Evolutionary conservation across 2,797 vertebrate species (phyloP), one percentile per base, ranked within the genome.

Genomic region (Microchirus variegatus): DNA sequence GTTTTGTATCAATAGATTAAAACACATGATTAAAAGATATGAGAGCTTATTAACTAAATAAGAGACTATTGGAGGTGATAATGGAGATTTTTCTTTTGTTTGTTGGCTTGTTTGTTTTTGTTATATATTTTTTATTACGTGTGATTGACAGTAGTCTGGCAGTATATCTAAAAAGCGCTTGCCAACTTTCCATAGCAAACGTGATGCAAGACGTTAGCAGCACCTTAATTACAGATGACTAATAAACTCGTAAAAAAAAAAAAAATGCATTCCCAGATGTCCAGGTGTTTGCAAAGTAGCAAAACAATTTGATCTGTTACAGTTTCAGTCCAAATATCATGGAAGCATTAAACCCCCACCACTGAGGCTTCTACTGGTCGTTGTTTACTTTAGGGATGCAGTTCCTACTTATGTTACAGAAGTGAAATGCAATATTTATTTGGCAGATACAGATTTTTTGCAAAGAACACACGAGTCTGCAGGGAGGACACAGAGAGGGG

Each of bases 241-340:
- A 14, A 42, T 42, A 6, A 41, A 15, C 41, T 15, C 11, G 11
- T 41, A 41, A 41, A 41, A 41, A 42, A 42, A 14, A 15, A 42
- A 13, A 14, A 13, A 42, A 15, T 42, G 41, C 13, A 13, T 14
- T 42, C 12, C 15, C 12, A 41, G 40, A 13, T 41, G 9, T 8
- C 5, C 11, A 42, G 41, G 41, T 42, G 13, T 42, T 15, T 14
- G 5, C 7, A 14, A 13, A 14, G 41, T 42, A 5, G 12, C 41
- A 42, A 13, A 36, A 36, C n/a, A 43, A 18, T 35, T 41, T 45
- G 53, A 52, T 50, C 22, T 46, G 36, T 57, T 48, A 53, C 41
- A 31, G 31, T 38, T 40, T 16, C 17, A 49, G 19, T 45, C 13
- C 43, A 47, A 60, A 57, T 16, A 45, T 19, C n/a, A 45, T 59